Evolutionary conservation across 2,888 invertebrate genomes (phyloP), one percentile per base, ranked within the genome.

Genomic region (Idaea straminata): DNA sequence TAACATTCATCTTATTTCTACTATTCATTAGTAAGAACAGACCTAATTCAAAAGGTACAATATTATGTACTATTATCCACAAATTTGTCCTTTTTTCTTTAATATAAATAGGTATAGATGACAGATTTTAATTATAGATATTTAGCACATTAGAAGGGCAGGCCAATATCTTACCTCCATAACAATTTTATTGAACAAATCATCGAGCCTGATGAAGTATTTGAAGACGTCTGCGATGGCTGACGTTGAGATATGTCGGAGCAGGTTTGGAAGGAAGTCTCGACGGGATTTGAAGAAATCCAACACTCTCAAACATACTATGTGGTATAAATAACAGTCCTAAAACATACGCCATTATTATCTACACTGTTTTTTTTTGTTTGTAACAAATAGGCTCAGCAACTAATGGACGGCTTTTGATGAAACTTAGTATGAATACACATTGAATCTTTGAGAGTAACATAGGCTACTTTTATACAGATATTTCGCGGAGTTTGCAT

Each of bases 181-280:
- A 38, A 91, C 82, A 64, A 86, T 86, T 75, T 91, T 89, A 71
- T 85, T 86, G 78, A 90, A 90, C 25, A 87, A 82, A 66, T 89
- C 88, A 63, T 87, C 87, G 36, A 98, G 96, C 78, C 96, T 95
- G 72, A 96, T 96, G 87, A 98, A 95, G 84, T 97, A 95, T 89
- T 97, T 96, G 85, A 98, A 95, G 79, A 98, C 95, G 94, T 99
- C 98, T 94, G 98, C 98, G 81, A 99, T 96, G 78, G 98, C 98
- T 35, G 98, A 98, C 62, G 98, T 98, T 81, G 97, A 96, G 83
- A 99, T 95, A 93, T 99, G 98, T 80, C 96, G 95, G 83, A 98
- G 94, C 84, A 99, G 94, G 86, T 96, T 95, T 74, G 96, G 95
- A 85, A 99, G 95, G 94, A 98, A 98, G 90, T 96, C 96, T 77